Evolutionary conservation across 2,888 invertebrate genomes (phyloP).

Genomic region (Clistopyga incitator): DNA sequence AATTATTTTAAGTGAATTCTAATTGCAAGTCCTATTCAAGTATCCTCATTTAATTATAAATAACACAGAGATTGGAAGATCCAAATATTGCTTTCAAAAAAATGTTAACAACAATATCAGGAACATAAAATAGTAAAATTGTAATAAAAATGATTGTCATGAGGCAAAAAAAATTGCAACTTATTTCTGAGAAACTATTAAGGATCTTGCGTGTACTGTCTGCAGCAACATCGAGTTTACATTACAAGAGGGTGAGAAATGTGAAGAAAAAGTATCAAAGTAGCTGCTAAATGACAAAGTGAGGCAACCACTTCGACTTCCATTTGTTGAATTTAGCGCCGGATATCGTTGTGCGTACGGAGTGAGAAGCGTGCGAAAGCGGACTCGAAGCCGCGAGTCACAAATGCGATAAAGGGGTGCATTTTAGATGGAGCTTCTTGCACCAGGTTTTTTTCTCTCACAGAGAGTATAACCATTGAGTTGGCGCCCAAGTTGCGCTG

Average conservation of each 20-base stretch:
- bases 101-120: too few species aligned
- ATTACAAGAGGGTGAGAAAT: too few species aligned
- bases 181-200: too few species aligned
- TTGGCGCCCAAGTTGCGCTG: conserved; percentile 24
- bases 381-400: conserved; percentile 20
- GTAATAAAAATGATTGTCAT: too few species aligned
- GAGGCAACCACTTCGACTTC: neutral
- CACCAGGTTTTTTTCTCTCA: neutral
- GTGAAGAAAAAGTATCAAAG: neutral
- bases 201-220: too few species aligned
- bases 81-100: too few species aligned
- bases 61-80: too few species aligned
- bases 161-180: too few species aligned
- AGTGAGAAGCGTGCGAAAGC: conserved; percentile 32
- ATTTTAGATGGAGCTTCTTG: conserved; percentile 67
- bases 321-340: neutral
- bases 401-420: conserved; percentile 67
- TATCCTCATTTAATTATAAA: too few species aligned
- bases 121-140: too few species aligned
- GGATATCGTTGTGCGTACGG: neutral
- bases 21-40: neutral
- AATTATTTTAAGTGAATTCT: neutral
- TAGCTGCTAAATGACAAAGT: neutral
- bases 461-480: neutral
- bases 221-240: too few species aligned